A percentile compares a stretch with the other conserved stretches of the same genome.
Evolutionary conservation across 2,113 vertebrate genomes (phyloP).

Genomic region (Odontophorus gujanensis): DNA sequence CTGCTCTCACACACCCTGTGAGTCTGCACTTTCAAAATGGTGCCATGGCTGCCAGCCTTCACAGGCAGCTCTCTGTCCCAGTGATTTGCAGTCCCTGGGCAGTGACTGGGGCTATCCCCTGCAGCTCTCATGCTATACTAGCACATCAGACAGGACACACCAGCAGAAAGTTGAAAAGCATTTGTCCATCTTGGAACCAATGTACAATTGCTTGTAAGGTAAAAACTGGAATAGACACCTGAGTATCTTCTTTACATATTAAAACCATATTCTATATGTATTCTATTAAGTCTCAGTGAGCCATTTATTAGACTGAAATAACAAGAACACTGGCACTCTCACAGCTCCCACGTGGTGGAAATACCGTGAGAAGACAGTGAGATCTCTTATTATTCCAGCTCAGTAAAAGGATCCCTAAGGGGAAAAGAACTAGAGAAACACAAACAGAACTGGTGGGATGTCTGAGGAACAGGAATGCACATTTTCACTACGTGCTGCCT

Average conservation of each 20-base stretch:
- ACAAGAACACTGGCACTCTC: neutral
- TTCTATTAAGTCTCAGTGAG: neutral
- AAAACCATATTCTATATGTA: neutral
- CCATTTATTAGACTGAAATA: neutral
- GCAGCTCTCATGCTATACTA: neutral
- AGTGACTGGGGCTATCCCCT: neutral
- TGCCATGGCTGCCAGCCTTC: neutral
- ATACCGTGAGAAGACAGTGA: neutral
- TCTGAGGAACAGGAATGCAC: neutral
- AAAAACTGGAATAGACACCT: neutral
- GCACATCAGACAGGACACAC: fast-evolving
- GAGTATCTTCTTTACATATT: neutral
- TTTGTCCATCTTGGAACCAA: neutral
- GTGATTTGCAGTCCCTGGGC: neutral
- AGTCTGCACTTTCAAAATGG: neutral
- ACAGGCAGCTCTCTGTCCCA: neutral
- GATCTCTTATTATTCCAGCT: neutral
- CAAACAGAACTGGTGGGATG: constrained; percentile 9
- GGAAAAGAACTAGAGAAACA: neutral
- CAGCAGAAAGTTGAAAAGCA: neutral
- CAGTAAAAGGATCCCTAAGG: neutral
- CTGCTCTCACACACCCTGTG: neutral
- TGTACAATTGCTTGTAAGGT: neutral
- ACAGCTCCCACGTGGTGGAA: neutral
- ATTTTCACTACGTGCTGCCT: neutral